Percentiles rank a stretch among this genome's conserved stretches.
phyloP scores from a whole-genome alignment of 1,140 invertebrate species.

The Drosophila malerkotliana region DNA sequence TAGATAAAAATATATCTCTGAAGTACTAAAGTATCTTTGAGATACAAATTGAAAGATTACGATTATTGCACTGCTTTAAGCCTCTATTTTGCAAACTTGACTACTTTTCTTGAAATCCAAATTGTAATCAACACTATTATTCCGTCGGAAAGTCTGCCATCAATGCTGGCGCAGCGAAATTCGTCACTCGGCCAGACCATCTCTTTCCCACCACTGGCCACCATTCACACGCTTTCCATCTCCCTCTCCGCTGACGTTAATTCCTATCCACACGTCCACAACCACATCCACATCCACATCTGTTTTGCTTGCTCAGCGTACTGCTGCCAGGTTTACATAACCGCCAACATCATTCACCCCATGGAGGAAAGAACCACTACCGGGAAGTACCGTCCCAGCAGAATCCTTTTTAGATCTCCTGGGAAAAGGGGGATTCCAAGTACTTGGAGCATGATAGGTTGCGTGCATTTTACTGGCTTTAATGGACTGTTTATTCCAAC shows the following conservation, averaged over 20 bases:
- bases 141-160: conserved; percentile 71
- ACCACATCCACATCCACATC: conserved; percentile 19
- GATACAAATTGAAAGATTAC: background rate
- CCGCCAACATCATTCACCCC: conserved; percentile 20
- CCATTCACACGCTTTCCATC: conserved; percentile 5
- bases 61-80: background rate
- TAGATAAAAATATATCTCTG: background rate
- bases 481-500: conserved; percentile 27
- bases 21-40: background rate
- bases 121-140: conserved; percentile 7
- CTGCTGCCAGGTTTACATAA: conserved; percentile 62
- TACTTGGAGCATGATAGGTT: background rate
- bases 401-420: conserved; percentile 5
- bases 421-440: too few species aligned
- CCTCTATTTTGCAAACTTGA: background rate
- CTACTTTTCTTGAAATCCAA: background rate
- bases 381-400: conserved; percentile 13
- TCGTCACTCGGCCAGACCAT: conserved; percentile 55
- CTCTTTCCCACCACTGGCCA: conserved; percentile 14
- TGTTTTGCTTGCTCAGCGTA: conserved; percentile 44
- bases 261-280: conserved; percentile 46
- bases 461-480: conserved; percentile 9
- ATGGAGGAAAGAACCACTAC: background rate
- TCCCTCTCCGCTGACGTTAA: conserved; percentile 57
- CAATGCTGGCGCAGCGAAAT: conserved; percentile 62